phyloP scores from a whole-genome alignment of 1,140 invertebrate species.

The Idris sp. region DNA sequence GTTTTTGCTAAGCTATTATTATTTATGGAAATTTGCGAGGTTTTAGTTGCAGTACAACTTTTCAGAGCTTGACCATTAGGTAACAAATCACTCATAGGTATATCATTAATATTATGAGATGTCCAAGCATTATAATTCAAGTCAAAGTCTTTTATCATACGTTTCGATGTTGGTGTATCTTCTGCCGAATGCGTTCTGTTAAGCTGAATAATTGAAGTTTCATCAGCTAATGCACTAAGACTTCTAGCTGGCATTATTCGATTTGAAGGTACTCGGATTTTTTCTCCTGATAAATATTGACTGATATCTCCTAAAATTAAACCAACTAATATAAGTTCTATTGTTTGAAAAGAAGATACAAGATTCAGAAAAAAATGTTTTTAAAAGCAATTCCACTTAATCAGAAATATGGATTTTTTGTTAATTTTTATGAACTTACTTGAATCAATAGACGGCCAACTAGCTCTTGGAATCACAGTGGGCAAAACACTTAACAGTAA shows the following conservation, averaged over 20 bases:
- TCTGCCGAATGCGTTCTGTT: conserved; percentile 81
- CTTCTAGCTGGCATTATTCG: conserved; percentile 84
- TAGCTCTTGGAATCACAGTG: conserved; percentile 85
- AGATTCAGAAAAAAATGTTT: no score
- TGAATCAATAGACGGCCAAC: conserved; percentile 84
- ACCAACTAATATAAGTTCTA: no score
- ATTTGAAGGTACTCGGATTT: conserved; percentile 82
- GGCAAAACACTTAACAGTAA: conserved; percentile 84
- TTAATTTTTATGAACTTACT: conserved; percentile 69
- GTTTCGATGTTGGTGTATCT: conserved; percentile 77
- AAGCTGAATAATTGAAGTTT: conserved; percentile 35
- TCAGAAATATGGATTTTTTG: no score
- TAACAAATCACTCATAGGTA: conserved; percentile 72
- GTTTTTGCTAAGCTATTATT: conserved; percentile 61
- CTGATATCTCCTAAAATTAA: no score
- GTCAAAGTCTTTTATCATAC: conserved; percentile 51
- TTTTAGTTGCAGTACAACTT: no score
- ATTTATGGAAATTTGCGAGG: conserved; percentile 43
- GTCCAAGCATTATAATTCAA: conserved; percentile 76
- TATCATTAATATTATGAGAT: conserved; percentile 72
- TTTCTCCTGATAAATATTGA: conserved; percentile 72
- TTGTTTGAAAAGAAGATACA: no score
- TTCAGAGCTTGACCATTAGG: no score
- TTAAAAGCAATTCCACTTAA: no score
- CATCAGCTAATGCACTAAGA: conserved; percentile 76